Base-by-base conservation (phyloP, 2,797 vertebrate genomes). In the Acipenser ruthenus region DNA sequence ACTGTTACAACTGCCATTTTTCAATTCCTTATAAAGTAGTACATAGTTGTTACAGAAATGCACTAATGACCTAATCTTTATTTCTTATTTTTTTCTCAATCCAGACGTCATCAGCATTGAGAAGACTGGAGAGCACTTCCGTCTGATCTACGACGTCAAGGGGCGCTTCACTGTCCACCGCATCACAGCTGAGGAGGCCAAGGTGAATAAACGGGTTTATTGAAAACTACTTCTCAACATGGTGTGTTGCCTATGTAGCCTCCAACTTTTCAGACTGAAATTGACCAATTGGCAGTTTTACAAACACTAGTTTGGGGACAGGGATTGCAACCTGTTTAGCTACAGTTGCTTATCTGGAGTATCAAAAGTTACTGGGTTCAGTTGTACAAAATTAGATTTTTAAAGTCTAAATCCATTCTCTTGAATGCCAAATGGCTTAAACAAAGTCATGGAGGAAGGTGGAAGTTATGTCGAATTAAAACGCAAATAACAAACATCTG, bases 41-140 rank as follows among this genome's bases (percentile, higher is more conserved):
- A 37, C 37, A 37, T 37, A 37, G 37, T 37, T 37, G 37, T 37
- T 37, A 4, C 1, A 37, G 37, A 37, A 4, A 5, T 37, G 37
- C 4, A 4, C 2, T 15, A 15, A 64, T 50, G 49, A 53, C 37
- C 37, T 37, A 37, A 37, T 37, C 37, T 37, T 37, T 37, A 37
- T 37, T 37, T 4, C 9, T 37, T 9, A 1, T 37, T 53, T 2
- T n/a, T 50, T 2, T 7, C 64, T 60, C 4, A 59, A 23, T 70
- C 51, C 76, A 99, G 96, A 99, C 88, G 96, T 99, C 70, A 95
- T 98, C 86, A 98, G 95, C 86, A 98, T 99, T 9, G 96, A 98
- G 74, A 99, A 99, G 84, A 99, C 95, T 0, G 90, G 89, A 0
- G 96, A 99, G 77, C 91, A 98, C 73, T 98, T 99, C 87, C 94